A percentile compares a stretch with the other conserved stretches of the same genome.
These are phyloP conservation scores for Gavialis gangeticus DNA, from an alignment of 2,113 vertebrate genomes.

Conservation along the genomic window DNA sequence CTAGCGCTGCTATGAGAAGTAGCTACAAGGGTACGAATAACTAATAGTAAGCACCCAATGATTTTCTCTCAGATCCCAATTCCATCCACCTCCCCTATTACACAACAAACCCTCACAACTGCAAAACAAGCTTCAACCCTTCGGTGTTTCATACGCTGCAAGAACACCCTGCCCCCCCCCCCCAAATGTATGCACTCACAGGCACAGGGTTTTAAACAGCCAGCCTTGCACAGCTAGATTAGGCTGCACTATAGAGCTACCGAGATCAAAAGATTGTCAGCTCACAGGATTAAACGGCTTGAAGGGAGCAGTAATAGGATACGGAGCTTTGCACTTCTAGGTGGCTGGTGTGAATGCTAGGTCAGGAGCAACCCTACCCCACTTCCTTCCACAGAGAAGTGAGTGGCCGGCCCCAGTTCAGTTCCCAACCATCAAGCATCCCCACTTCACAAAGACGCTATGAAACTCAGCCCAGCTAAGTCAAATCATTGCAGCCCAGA, in stretches of 20 bases:
- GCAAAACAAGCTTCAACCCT: not conserved
- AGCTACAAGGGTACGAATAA: not conserved
- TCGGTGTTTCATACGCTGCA: not conserved
- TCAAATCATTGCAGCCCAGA: not conserved
- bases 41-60: not conserved
- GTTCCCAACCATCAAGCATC: not conserved
- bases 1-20: fast-evolving
- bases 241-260: conserved; percentile 29
- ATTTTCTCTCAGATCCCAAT: not conserved
- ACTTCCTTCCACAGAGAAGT: not conserved
- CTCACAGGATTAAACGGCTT: conserved; percentile 59
- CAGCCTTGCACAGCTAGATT: conserved; percentile 1
- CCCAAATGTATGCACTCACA: not conserved
- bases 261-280: conserved; percentile 62
- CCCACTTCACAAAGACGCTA: not conserved
- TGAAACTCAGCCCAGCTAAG: fast-evolving
- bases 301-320: conserved; percentile 15
- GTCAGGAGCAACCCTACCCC: not conserved
- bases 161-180: not conserved
- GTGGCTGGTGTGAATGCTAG: conserved; percentile 28
- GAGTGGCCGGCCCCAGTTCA: not conserved
- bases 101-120: not conserved
- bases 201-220: conserved; percentile 60
- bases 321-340: conserved; percentile 52
- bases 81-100: fast-evolving